Conservation (phyloP, 2,888 invertebrate species). For the Arge pagana region DNA sequence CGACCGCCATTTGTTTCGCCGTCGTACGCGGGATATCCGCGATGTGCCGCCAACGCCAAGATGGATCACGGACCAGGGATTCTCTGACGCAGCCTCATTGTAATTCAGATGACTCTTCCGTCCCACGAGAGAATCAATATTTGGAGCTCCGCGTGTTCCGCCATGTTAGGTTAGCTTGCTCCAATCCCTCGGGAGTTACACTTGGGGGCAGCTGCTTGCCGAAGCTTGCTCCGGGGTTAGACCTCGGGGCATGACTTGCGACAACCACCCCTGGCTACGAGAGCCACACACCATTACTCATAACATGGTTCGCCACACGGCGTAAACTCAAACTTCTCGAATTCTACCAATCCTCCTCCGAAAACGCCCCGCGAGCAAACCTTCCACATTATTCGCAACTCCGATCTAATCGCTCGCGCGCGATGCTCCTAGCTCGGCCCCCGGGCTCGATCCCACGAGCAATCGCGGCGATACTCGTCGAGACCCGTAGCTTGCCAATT, state of each 20-base stretch:
- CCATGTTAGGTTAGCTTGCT: conserved; percentile 45
- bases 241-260: conserved; percentile 54
- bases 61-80: conserved; percentile 11
- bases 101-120: conserved; percentile 24
- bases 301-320: conserved; percentile 54
- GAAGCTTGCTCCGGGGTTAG: conserved; percentile 32
- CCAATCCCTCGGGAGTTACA: conserved; percentile 41
- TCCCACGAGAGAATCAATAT: conserved; percentile 54
- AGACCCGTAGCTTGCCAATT: too few species aligned
- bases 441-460: too few species aligned
- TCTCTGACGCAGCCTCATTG: conserved; percentile 20
- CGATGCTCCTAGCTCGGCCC: too few species aligned
- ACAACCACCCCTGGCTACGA: conserved; percentile 50
- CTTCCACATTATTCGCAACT: too few species aligned
- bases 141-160: conserved; percentile 52
- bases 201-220: conserved; percentile 37
- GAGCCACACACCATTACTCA: conserved; percentile 59
- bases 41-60: background rate
- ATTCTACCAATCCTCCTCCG: conserved; percentile 10
- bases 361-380: too few species aligned
- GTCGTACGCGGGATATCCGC: too few species aligned
- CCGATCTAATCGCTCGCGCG: too few species aligned
- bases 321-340: conserved; percentile 14
- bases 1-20: too few species aligned
- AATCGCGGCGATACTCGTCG: too few species aligned